Percentiles rank a stretch among this genome's conserved stretches.
Evolutionary conservation across 2,113 vertebrate genomes (phyloP).

Genomic region (Anoplopoma fimbria): DNA sequence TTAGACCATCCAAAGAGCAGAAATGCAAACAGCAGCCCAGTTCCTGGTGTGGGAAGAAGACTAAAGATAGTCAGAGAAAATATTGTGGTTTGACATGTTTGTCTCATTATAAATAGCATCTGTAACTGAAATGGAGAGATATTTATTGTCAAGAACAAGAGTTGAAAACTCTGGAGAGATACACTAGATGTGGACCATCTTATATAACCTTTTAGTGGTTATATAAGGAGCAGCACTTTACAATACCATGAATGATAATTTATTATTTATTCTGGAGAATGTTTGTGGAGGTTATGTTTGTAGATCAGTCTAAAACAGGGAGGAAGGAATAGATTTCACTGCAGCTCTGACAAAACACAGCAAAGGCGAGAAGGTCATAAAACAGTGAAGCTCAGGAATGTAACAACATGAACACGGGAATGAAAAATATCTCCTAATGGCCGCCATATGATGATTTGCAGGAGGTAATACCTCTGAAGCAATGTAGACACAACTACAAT

Average conservation of each 20-base stretch:
- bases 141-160: background rate
- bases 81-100: constrained; percentile 49
- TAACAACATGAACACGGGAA: constrained; percentile 18
- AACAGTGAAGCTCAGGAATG: constrained; percentile 47
- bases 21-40: constrained; percentile 57
- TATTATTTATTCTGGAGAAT: constrained; percentile 6
- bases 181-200: background rate
- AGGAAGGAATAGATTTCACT: constrained; percentile 47
- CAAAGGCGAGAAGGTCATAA: constrained; percentile 48
- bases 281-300: constrained; percentile 18
- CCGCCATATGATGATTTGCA: constrained; percentile 15
- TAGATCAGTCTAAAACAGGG: constrained; percentile 21
- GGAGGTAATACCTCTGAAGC: background rate
- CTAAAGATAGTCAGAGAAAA: constrained; percentile 61
- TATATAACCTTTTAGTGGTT: background rate
- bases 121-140: background rate
- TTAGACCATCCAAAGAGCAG: constrained; percentile 51
- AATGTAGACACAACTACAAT: background rate
- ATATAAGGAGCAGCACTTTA: constrained; percentile 5
- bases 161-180: background rate
- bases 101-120: constrained; percentile 39
- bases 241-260: background rate
- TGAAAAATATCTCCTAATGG: constrained; percentile 30
- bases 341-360: constrained; percentile 32
- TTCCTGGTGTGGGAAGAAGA: constrained; percentile 50